A percentile compares a stretch with the other conserved stretches of the same genome.
phyloP scores from a whole-genome alignment of 2,113 vertebrate genomes.

The Rhabdornis inornatus region DNA sequence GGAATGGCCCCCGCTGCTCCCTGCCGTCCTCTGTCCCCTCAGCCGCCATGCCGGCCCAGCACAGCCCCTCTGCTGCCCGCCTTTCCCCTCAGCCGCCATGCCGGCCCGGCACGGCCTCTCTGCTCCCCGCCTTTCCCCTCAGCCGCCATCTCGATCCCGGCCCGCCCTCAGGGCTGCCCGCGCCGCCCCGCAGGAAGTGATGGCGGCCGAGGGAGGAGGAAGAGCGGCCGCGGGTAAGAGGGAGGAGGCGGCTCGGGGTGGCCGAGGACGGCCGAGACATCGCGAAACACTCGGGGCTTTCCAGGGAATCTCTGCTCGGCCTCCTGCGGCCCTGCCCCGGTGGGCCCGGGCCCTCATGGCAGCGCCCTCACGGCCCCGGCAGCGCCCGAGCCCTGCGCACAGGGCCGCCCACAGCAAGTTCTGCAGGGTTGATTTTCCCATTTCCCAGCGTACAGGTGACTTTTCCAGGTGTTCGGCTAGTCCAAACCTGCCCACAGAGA shows the following conservation, averaged over 20 bases:
- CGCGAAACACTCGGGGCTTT: background rate
- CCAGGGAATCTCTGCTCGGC: background rate
- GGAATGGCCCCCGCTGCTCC: accelerated
- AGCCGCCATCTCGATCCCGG: background rate
- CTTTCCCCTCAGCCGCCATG: background rate
- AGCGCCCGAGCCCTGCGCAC: background rate
- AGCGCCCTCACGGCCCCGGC: background rate
- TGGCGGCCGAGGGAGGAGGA: constrained; percentile 1
- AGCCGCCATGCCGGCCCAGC: background rate
- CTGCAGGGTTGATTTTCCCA: accelerated
- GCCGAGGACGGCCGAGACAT: background rate
- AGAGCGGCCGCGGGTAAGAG: background rate
- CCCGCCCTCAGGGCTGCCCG: background rate
- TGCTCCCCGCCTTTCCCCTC: background rate
- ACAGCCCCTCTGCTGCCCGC: accelerated
- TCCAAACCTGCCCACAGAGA: background rate
- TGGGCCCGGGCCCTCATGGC: accelerated
- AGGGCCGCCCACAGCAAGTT: background rate
- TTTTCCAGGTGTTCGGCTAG: background rate
- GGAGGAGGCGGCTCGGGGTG: background rate
- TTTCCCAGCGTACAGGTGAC: background rate
- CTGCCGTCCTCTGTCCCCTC: background rate
- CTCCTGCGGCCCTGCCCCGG: background rate
- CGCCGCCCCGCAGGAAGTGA: background rate
- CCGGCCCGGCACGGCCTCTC: background rate